phyloP scores from a whole-genome alignment of 35 echinoderm and acorn worm genomes.

The Chiridota heheva region DNA sequence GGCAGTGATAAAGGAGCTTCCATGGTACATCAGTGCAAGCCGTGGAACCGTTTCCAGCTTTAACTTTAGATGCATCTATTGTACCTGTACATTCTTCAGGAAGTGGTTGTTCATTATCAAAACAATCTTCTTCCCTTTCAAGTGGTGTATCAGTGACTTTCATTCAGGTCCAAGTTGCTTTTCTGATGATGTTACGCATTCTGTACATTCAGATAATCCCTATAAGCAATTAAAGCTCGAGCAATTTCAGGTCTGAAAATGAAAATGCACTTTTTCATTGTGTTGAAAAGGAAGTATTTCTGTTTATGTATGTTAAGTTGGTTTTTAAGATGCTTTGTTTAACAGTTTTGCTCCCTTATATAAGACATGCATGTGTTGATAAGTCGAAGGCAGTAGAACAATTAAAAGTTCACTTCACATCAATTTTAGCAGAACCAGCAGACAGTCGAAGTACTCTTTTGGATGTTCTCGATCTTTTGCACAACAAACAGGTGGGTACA shows the following conservation, averaged over 20 bases:
- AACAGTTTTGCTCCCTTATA: neutral
- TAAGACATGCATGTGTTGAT: neutral
- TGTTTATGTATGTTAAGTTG: conserved; percentile 27
- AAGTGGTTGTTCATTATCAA: too few relatives aligned
- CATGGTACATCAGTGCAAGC: conserved; percentile 63
- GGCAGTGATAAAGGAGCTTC: conserved; percentile 25
- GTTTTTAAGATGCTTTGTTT: neutral
- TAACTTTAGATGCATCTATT: neutral
- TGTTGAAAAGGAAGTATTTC: conserved; percentile 7
- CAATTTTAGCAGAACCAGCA: conserved; percentile 36
- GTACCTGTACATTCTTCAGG: neutral
- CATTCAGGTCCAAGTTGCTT: neutral
- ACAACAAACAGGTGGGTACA: conserved; percentile 24
- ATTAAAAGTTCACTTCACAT: conserved; percentile 20
- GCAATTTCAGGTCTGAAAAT: neutral
- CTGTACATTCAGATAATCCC: neutral
- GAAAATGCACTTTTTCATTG: neutral
- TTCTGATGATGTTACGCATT: neutral
- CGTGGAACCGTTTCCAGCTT: conserved; percentile 42
- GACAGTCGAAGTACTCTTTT: conserved; percentile 42
- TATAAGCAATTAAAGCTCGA: neutral
- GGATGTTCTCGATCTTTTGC: conserved; percentile 11
- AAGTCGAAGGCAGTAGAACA: neutral
- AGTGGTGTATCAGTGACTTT: neutral
- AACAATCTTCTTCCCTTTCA: too few relatives aligned